Base-by-base conservation (phyloP, 2,888 invertebrate species). In the Adineta ricciae region DNA sequence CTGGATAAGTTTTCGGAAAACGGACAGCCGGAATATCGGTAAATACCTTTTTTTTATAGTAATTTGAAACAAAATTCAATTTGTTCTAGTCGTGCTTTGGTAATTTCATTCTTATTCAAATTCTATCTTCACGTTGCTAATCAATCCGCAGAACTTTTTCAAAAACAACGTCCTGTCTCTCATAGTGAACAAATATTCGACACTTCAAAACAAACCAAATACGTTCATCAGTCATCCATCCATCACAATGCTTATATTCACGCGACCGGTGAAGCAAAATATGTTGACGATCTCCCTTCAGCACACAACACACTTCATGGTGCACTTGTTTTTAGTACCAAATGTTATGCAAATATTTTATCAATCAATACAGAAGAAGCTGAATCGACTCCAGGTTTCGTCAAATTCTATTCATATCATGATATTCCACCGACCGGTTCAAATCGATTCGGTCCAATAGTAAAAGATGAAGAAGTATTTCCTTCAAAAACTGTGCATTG, bases 221-320 rank as follows among this genome's bases (percentile, higher is more conserved):
- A 92, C 14, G 93, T 97, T 32, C 95, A 96, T 0, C 92, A 94
- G 86, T 94, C 96, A 0, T 91, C 95, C 83, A 92, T 94, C 0
- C 96, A 97, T 89, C 90, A 92, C 83, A 94, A 96, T 14, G 96
- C 95, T 0, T 92, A 93, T 83, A 96, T 96, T 89, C 97, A 97
- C 91, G 94, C 94, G 0, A 94, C 95, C 0, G 93, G 96, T 2
- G 96, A 97, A 92, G 96, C 97, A 0, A 92, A 94, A 84, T 97
- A 96, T 89, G 94, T 94, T 87, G 96, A 96, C 89, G 97, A 97
- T 89, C 72, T 82, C n/a, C 85, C 85, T 2, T 72, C 72, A 38
- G 83, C 86, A 87, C 56, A 73, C 86, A 88, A 93, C 72, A 95
- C 96, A 90, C 91, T 95, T 0, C 94, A 94, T 88, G 91, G 95